Evolutionary conservation across 1,140 invertebrate species (phyloP), one percentile per base, ranked within the genome.

Genomic region (Drosophila bifasciata): DNA sequence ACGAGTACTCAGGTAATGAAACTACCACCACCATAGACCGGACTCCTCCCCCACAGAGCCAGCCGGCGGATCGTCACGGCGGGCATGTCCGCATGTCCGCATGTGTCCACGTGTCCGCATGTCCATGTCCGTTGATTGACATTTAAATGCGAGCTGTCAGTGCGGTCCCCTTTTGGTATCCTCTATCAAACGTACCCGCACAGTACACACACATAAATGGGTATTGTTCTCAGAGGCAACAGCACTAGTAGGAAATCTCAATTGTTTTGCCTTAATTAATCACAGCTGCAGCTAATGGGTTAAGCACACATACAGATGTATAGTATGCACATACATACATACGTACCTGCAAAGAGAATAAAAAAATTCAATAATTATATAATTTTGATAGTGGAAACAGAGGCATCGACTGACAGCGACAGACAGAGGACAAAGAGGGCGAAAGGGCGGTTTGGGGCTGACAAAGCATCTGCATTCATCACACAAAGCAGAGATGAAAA

Each of bases 81-180:
- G 32, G 32, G 32, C 32, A 9, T 32, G 28, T 32, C 28, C 28
- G 9, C 32, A 13, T 36, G 32, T 36, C 32, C 28, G 2, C 3
- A 4, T 36, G 11, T 36, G 11, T 36, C 32, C 32, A 13, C 23
- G 7, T 49, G 28, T 36, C 21, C 15, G 43, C 46, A 13, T 17
- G 36, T 39, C 36, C 39, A 28, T 56, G 68, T 46, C 55, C 28
- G 36, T 43, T 73, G 68, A 63, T 73, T 55, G 70, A 63, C 67
- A 70, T 70, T 70, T 72, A 72, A 72, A 72, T 61, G 56, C 57
- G 49, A 72, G 43, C 67, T 52, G 67, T 43, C 57, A 49, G 66
- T 63, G 57, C 41, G 41, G 61, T 63, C 57, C 28, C 28, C 16
- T 45, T 45, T 62, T 46, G 13, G 41, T 3, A n/a, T 45, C 56